These are phyloP conservation scores for Drosophila kurseongensis DNA, from an alignment of 1,140 invertebrate species.

Conservation along the genomic window DNA sequence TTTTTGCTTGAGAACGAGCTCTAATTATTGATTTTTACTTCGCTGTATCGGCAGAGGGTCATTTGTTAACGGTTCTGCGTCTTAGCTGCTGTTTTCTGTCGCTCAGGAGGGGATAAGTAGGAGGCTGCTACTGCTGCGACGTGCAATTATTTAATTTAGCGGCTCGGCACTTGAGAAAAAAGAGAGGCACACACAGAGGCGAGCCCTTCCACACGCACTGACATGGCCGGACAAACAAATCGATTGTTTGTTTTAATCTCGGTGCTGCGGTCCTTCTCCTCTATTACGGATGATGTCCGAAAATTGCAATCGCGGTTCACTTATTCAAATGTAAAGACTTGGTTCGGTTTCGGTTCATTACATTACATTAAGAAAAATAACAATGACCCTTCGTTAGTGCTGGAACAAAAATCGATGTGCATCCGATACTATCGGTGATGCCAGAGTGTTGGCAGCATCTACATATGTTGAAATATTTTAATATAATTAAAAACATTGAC, in stretches of 20 bases:
- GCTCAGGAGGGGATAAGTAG: neutral
- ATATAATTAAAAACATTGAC: too few species aligned
- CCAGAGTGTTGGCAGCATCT: too few species aligned
- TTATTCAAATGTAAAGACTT: neutral
- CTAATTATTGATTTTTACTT: conserved; percentile 70
- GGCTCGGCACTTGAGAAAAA: neutral
- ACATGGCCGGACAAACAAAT: conserved; percentile 7
- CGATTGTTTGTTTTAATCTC: neutral
- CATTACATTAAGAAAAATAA: conserved; percentile 7
- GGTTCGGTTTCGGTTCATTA: neutral
- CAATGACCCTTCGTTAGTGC: neutral
- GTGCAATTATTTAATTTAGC: conserved; percentile 10
- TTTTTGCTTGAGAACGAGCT: conserved; percentile 40
- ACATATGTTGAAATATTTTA: too few species aligned
- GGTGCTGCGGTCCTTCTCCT: neutral
- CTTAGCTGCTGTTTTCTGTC: neutral
- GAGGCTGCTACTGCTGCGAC: conserved; percentile 2
- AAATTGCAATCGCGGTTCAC: neutral
- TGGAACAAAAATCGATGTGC: too few species aligned
- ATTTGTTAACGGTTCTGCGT: conserved; percentile 2
- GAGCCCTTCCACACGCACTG: conserved; percentile 2
- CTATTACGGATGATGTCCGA: neutral
- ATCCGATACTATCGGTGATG: too few species aligned
- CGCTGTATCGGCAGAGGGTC: conserved; percentile 43
- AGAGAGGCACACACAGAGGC: conserved; percentile 1